Evolutionary conservation across 1,140 invertebrate genomes (phyloP).

Genomic region (Drosophila littoralis): DNA sequence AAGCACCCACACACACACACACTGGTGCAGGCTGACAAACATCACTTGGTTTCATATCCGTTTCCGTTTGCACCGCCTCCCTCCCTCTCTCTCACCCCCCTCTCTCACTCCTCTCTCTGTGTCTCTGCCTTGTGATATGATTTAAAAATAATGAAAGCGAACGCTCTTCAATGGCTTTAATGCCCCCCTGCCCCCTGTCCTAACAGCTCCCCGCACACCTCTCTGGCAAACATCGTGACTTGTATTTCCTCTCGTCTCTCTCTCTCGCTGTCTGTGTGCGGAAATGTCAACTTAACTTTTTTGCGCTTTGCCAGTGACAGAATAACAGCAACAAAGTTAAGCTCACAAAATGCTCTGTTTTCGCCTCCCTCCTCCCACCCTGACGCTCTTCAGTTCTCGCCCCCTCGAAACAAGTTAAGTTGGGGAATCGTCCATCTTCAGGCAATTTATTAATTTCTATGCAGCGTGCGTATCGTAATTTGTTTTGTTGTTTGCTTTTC

Average conservation of each 20-base stretch:
- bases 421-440: constrained; percentile 7
- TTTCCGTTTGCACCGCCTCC: constrained; percentile 44
- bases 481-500: constrained; percentile 57
- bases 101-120: too few relatives aligned
- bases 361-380: background rate
- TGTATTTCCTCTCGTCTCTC: constrained; percentile 19
- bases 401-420: background rate
- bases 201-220: background rate
- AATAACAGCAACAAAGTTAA: constrained; percentile 42
- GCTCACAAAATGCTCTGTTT: constrained; percentile 30
- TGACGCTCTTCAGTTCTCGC: background rate
- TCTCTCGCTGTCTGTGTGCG: constrained; percentile 16
- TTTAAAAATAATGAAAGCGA: constrained; percentile 81
- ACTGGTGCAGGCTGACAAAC: constrained; percentile 40
- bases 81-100: too few relatives aligned
- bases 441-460: constrained; percentile 82
- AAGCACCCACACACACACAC: background rate
- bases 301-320: constrained; percentile 43
- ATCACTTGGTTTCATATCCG: constrained; percentile 73
- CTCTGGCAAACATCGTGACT: constrained; percentile 31
- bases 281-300: constrained; percentile 80
- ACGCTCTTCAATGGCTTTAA: constrained; percentile 53
- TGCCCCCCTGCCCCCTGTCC: constrained; percentile 1
- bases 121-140: constrained; percentile 66
- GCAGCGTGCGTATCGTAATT: constrained; percentile 71